Evolutionary conservation across 2,888 invertebrate genomes (phyloP).

Genomic region (Bombyx huttoni): DNA sequence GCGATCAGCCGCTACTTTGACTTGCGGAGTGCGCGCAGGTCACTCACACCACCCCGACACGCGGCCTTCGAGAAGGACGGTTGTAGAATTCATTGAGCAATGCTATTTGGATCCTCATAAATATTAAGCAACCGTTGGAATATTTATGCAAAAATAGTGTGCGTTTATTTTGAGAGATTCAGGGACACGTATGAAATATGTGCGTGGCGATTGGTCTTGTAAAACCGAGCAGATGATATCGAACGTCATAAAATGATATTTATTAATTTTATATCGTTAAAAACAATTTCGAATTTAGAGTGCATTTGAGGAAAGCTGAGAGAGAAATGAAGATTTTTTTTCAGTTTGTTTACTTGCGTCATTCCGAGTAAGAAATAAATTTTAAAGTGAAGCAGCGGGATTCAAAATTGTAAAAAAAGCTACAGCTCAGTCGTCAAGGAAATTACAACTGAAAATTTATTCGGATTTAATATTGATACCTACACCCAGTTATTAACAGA

Average conservation of each 20-base stretch:
- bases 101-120: constrained; percentile 10
- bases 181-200: neutral
- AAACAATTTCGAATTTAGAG: too few species aligned
- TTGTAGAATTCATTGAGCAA: constrained; percentile 23
- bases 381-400: too few species aligned
- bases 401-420: neutral
- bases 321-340: too few species aligned
- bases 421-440: neutral
- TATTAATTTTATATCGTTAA: too few species aligned
- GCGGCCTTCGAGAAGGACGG: constrained; percentile 59
- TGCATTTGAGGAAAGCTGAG: too few species aligned
- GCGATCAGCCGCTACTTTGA: constrained; percentile 5
- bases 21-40: constrained; percentile 23
- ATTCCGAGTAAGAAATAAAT: too few species aligned
- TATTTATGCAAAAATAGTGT: neutral
- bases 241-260: neutral
- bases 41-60: constrained; percentile 44
- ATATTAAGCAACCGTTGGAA: constrained; percentile 1
- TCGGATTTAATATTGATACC: neutral
- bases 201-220: neutral
- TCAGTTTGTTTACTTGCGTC: too few species aligned
- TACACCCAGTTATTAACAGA: neutral
- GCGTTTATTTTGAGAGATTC: neutral
- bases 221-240: neutral
- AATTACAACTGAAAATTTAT: neutral